A percentile compares a stretch with the other conserved stretches of the same genome.
Conservation (phyloP, 1,140 invertebrate species). For the Drosophila pallidifrons region DNA sequence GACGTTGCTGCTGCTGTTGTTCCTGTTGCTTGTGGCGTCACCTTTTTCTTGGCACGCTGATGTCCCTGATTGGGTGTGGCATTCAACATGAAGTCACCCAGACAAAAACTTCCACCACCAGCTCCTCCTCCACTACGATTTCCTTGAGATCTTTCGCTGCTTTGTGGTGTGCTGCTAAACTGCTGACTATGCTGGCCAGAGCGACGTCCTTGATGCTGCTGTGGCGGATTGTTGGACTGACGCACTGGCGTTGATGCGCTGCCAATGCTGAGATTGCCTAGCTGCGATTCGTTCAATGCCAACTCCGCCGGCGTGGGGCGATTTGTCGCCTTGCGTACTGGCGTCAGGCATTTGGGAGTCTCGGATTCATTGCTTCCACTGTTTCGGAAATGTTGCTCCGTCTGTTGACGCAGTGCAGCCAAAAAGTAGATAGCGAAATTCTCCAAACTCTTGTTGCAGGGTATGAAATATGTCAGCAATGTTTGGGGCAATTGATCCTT, state of each 20-base stretch:
- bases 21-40: constrained; percentile 48
- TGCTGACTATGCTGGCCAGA: constrained; percentile 34
- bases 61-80: constrained; percentile 58
- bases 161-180: constrained; percentile 63
- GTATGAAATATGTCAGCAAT: constrained; percentile 47
- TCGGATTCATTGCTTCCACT: constrained; percentile 46
- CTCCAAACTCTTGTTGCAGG: constrained; percentile 49
- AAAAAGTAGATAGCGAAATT: constrained; percentile 78
- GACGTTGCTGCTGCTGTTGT: no score
- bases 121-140: constrained; percentile 47
- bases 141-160: constrained; percentile 14
- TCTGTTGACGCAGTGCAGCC: constrained; percentile 69
- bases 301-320: constrained; percentile 10
- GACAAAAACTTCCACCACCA: constrained; percentile 57
- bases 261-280: constrained; percentile 28
- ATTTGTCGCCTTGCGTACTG: constrained; percentile 30
- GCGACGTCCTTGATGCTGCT: constrained; percentile 23
- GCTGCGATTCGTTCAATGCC: constrained; percentile 37
- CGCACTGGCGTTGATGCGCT: constrained; percentile 32
- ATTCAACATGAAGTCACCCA: constrained; percentile 69
- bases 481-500: constrained; percentile 38
- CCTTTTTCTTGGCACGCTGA: constrained; percentile 66
- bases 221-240: constrained; percentile 11
- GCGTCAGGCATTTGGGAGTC: constrained; percentile 62
- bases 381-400: constrained; percentile 59